phyloP scores from a whole-genome alignment of 2,888 invertebrate genomes.

The Caradrina kadenii region DNA sequence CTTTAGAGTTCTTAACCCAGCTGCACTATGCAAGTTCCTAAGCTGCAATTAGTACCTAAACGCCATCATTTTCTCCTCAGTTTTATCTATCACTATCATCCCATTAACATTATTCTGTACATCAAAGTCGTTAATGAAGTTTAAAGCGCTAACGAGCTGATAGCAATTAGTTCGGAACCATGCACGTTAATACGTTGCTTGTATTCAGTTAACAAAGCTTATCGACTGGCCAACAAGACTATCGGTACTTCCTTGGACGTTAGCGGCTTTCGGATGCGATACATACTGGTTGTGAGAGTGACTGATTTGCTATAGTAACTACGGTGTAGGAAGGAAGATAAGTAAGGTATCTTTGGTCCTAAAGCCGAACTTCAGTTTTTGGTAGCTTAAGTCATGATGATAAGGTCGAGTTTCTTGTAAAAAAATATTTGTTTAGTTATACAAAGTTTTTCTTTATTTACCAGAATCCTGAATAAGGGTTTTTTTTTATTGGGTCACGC shows the following conservation, averaged over 20 bases:
- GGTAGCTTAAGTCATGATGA: no score
- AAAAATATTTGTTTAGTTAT: no score
- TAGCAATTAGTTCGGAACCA: slow-evolving; percentile 53
- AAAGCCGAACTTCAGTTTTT: no score
- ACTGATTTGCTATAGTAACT: neutral
- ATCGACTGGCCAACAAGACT: slow-evolving; percentile 73
- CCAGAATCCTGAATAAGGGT: no score
- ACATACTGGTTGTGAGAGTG: slow-evolving; percentile 48
- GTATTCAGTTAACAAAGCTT: slow-evolving; percentile 70
- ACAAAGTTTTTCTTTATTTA: no score
- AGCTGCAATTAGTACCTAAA: neutral
- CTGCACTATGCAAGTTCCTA: neutral
- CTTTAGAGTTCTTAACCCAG: neutral
- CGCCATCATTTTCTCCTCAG: slow-evolving; percentile 7
- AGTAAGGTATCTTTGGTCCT: no score
- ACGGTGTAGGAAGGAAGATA: no score
- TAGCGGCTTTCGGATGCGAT: slow-evolving; percentile 56
- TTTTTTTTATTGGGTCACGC: no score
- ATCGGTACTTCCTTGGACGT: slow-evolving; percentile 75
- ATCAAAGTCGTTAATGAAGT: slow-evolving; percentile 54
- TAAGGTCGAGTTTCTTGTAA: no score
- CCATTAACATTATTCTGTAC: slow-evolving; percentile 29
- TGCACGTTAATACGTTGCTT: slow-evolving; percentile 58
- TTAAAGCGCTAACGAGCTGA: slow-evolving; percentile 52
- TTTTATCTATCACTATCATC: slow-evolving; percentile 16